Conservation (phyloP, 2,113 vertebrate species). For the Dipodomys stephensi region DNA sequence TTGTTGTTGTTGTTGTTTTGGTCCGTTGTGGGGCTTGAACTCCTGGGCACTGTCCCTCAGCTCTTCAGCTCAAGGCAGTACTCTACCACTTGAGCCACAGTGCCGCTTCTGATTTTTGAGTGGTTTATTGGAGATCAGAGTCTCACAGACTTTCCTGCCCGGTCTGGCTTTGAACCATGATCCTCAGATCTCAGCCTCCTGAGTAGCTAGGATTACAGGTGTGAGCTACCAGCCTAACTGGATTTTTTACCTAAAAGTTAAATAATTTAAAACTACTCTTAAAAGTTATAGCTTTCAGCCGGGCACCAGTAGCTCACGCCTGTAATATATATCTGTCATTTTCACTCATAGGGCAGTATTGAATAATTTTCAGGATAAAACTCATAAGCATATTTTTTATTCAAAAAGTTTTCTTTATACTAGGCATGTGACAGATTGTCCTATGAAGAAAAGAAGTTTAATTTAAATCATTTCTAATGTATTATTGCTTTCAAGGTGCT, state of each 20-base stretch:
- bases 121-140: too few species aligned
- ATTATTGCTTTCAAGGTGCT: not conserved
- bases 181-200: too few species aligned
- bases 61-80: too few species aligned
- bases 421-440: conserved; percentile 19
- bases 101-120: too few species aligned
- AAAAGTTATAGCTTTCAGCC: not conserved
- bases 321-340: not conserved
- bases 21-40: too few species aligned
- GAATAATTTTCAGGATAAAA: conserved; percentile 41
- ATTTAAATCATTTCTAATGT: conserved; percentile 37
- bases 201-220: too few species aligned
- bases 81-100: too few species aligned
- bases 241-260: conserved; percentile 58
- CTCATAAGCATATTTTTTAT: not conserved
- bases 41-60: too few species aligned
- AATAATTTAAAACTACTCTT: conserved; percentile 54
- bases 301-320: too few species aligned
- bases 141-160: too few species aligned
- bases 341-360: not conserved
- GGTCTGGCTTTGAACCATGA: too few species aligned
- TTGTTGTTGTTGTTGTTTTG: too few species aligned
- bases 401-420: conserved; percentile 37
- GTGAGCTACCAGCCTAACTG: not conserved
- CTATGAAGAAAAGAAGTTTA: conserved; percentile 51